phyloP scores from a whole-genome alignment of 2,888 invertebrate species.

The Dioctria linearis region DNA sequence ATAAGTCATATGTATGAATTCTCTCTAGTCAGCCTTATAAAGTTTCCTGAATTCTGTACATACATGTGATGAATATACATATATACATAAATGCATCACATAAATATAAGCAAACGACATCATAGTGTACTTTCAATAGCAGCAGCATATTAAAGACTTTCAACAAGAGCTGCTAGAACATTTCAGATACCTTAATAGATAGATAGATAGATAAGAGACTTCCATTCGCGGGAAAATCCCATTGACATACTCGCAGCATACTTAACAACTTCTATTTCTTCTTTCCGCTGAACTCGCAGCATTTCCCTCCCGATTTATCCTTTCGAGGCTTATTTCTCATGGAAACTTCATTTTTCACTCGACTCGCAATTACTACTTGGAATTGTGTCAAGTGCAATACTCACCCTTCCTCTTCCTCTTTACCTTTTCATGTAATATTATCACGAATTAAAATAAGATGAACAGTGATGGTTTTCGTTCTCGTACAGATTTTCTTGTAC shows the following conservation, averaged over 20 bases:
- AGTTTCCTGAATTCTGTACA: too few species aligned
- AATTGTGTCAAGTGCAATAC: slow-evolving; percentile 38
- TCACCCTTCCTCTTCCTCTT: slow-evolving; percentile 14
- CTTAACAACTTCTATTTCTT: background rate
- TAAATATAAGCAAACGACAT: background rate
- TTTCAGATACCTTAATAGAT: background rate
- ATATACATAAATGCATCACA: too few species aligned
- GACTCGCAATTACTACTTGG: background rate
- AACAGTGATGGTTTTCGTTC: slow-evolving; percentile 7
- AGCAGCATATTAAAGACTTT: slow-evolving; percentile 23
- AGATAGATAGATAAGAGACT: slow-evolving; percentile 27
- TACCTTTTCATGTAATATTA: slow-evolving; percentile 28
- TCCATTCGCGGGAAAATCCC: slow-evolving; percentile 26
- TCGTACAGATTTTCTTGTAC: too few species aligned
- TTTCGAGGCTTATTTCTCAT: slow-evolving; percentile 1
- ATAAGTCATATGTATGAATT: too few species aligned
- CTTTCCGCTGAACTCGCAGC: slow-evolving; percentile 15
- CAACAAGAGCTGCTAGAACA: slow-evolving; percentile 16
- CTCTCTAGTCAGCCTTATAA: too few species aligned
- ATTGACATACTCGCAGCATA: slow-evolving; percentile 42
- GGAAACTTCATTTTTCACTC: background rate
- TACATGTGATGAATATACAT: too few species aligned
- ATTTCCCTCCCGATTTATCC: slow-evolving; percentile 1
- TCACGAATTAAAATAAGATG: slow-evolving; percentile 34
- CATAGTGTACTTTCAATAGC: slow-evolving; percentile 7